Evolutionary conservation across 2,113 vertebrate species (phyloP), one percentile per base, ranked within the genome.

Genomic region (Otis tarda): DNA sequence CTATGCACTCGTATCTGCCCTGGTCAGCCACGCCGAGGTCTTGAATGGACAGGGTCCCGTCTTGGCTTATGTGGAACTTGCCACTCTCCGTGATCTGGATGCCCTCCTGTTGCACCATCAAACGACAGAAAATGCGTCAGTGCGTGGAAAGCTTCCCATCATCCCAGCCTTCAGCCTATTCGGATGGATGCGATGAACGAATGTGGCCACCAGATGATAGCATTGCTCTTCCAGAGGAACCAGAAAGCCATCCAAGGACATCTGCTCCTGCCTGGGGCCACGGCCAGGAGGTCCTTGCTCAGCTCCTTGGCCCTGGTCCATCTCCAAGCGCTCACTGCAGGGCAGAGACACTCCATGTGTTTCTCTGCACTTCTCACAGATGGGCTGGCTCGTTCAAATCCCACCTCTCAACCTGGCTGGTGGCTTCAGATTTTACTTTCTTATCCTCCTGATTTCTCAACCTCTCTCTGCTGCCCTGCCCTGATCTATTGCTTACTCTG

Each of bases 41-140:
- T 41, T 96, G 95, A 18, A 98, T 95, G 82, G 96, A 96, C 24
- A 98, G 96, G 22, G 96, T 94, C 69, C 98, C 97, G 0, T 98
- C 97, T 57, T 75, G 94, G 93, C 94, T 96, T 30, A 98, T 31
- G 35, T 95, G 97, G 95, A 98, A 98, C 80, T 98, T 98, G 81
- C 97, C 98, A 0, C 98, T 98, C 75, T 98, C 97, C 3, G 98
- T 98, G 96, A 98, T 98, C 85, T 97, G 98, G 93, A 97, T 97
- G 9, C 96, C 97, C 55, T 98, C 98, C 98, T 98, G 94, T 82
- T 23, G 24, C 37, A 52, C 31, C 81, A 60, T 2, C 27, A 35
- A 60, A 76, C 87, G 53, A 70, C 10, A 90, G 31, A 93, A 80
- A 11, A n/a, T 0, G 1, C 12, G 50, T 92, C 52, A 88, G 69